Evolutionary conservation across 2,113 vertebrate species (phyloP), one percentile per base, ranked within the genome.

Genomic region (Pterophyllum scalare): DNA sequence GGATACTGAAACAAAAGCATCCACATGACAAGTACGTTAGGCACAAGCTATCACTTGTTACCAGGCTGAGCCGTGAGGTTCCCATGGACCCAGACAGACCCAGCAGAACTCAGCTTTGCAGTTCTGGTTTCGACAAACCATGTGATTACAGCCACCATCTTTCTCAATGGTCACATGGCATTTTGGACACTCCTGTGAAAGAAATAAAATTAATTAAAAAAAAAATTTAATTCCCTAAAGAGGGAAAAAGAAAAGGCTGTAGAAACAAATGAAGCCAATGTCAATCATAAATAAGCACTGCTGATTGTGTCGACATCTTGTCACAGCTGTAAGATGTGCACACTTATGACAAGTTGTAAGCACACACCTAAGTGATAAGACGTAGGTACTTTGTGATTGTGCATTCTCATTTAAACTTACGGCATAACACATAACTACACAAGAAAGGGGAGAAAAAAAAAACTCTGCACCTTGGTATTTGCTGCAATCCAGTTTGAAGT

Each of bases 51-150:
- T 24, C 6, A 79, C 11, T 62, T 85, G 97, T 95, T 95, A 99
- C 98, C 98, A 99, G 94, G 98, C 98, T 90, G 98, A 99, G 92
- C 98, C 98, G 0, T 99, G 98, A 15, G 98, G 98, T 90, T 99
- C 98, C 98, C 98, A 99, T 77, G 98, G 98, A 74, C 98, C 98
- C 94, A 99, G 96, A 93, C 98, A 99, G 88, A 99, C 98, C 98
- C 98, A 99, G 95, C 98, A 99, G 95, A 99, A 99, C 94, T 99
- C 98, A 3, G 98, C 98, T 97, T 99, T 99, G 96, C 98, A 99
- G 94, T 99, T 99, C 96, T 99, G 98, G 96, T 99, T 99, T 93
- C 98, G 97, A 96, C 98, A 99, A 84, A 99, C 98, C 98, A 99
- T 99, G 96, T 99, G 98, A 95, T 99, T 99, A 94, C 98, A 99